Conservation (phyloP, 2,888 invertebrate species). For the Epinotia bilunana region DNA sequence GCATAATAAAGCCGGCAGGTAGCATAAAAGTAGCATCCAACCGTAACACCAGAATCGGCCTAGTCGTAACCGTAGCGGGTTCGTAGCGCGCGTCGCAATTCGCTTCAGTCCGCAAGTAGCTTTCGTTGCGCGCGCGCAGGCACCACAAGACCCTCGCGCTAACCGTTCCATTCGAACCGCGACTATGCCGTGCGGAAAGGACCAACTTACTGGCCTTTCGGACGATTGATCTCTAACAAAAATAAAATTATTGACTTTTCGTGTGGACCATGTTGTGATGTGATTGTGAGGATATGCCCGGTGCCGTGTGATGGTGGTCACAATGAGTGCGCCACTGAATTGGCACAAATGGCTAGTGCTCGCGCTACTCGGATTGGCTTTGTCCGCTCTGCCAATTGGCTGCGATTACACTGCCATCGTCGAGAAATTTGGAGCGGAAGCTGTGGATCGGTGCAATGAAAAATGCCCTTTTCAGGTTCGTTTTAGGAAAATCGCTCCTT, state of each 20-base stretch:
- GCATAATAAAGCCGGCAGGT: conserved; percentile 56
- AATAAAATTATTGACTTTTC: conserved; percentile 3
- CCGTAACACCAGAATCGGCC: conserved; percentile 51
- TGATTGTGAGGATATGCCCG: conserved; percentile 59
- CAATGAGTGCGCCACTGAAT: conserved; percentile 80
- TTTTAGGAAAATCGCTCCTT: conserved; percentile 46
- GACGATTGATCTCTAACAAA: background rate
- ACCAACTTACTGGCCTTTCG: conserved; percentile 4
- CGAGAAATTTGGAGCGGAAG: conserved; percentile 84
- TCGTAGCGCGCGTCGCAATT: conserved; percentile 49
- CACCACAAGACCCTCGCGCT: conserved; percentile 38
- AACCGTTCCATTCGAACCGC: conserved; percentile 42
- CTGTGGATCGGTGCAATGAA: conserved; percentile 79
- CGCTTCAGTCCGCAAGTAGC: conserved; percentile 65
- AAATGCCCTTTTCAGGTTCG: conserved; percentile 83
- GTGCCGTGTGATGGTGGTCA: conserved; percentile 62
- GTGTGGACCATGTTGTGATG: conserved; percentile 48
- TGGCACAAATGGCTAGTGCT: conserved; percentile 83
- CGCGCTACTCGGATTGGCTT: conserved; percentile 83
- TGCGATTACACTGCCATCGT: conserved; percentile 83
- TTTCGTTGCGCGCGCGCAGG: conserved; percentile 77
- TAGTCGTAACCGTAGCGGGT: conserved; percentile 59
- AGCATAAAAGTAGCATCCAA: conserved; percentile 73
- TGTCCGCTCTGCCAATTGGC: conserved; percentile 83
- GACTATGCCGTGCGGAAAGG: conserved; percentile 56